Evolutionary conservation across 2,113 vertebrate genomes (phyloP).

Genomic region (Choloepus hoffmanni): DNA sequence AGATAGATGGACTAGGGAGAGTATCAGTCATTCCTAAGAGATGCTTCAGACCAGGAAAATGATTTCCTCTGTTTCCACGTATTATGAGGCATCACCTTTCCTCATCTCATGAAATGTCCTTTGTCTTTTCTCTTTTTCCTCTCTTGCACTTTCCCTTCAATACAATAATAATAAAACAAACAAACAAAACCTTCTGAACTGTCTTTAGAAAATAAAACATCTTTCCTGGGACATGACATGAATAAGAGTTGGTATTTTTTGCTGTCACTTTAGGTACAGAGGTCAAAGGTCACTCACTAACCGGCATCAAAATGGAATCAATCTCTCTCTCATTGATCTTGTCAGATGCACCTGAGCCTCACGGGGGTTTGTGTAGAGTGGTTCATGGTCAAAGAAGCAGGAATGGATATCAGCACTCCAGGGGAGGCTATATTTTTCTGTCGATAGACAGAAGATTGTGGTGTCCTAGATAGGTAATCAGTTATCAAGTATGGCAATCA

Average conservation of each 20-base stretch:
- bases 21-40: not conserved
- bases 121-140: not conserved
- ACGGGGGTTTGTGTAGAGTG: not conserved
- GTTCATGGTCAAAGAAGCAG: conserved; percentile 68
- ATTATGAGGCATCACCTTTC: not conserved
- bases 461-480: conserved; percentile 67
- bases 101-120: not conserved
- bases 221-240: conserved; percentile 55
- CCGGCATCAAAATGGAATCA: conserved; percentile 59
- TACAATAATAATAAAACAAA: not conserved
- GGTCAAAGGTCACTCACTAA: conserved; percentile 68
- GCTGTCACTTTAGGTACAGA: conserved; percentile 61
- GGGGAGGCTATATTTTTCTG: conserved; percentile 71
- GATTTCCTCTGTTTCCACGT: not conserved
- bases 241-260: conserved; percentile 64
- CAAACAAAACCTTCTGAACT: not conserved
- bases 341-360: conserved; percentile 58
- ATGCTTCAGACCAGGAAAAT: not conserved
- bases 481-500: conserved; percentile 55
- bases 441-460: conserved; percentile 69
- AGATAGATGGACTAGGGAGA: not conserved
- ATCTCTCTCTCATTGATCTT: conserved; percentile 61
- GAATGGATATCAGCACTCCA: conserved; percentile 54
- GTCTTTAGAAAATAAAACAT: conserved; percentile 41
- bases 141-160: not conserved